phyloP scores from a whole-genome alignment of 2,113 vertebrate genomes.

The Copsychus sechellarum region DNA sequence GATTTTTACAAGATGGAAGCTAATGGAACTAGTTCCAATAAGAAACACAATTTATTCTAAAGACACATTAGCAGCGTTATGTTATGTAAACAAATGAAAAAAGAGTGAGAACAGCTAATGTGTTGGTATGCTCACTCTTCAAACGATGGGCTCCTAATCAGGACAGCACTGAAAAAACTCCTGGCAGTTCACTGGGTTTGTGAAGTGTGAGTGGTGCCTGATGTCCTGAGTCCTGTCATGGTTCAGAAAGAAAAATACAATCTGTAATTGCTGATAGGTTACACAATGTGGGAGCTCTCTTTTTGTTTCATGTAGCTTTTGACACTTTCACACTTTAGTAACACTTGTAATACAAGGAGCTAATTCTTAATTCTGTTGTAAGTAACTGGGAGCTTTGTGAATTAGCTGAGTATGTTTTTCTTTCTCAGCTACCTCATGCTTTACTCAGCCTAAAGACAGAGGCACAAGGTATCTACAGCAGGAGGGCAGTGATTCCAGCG shows the following conservation, averaged over 20 bases:
- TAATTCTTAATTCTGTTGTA: background rate
- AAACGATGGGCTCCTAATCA: background rate
- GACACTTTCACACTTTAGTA: background rate
- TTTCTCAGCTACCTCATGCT: background rate
- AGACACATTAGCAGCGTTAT: background rate
- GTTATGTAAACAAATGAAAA: conserved; percentile 12
- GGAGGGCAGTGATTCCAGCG: background rate
- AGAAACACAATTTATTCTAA: background rate
- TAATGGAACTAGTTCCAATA: background rate
- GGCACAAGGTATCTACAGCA: background rate
- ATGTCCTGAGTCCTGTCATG: background rate
- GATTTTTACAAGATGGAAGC: conserved; percentile 8
- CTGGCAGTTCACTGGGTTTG: background rate
- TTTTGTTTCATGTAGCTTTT: background rate
- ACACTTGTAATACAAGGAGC: background rate
- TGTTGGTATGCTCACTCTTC: background rate
- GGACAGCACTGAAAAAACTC: background rate
- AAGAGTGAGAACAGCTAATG: background rate
- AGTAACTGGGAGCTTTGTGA: background rate
- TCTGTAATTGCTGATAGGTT: background rate
- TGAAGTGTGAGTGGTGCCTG: background rate
- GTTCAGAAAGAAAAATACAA: background rate
- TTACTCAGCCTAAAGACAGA: background rate
- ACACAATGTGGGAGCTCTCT: background rate
- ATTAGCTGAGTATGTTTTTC: background rate